Evolutionary conservation across 2,888 invertebrate genomes (phyloP), one percentile per base, ranked within the genome.

Genomic region (Muschampia plurimacula): DNA sequence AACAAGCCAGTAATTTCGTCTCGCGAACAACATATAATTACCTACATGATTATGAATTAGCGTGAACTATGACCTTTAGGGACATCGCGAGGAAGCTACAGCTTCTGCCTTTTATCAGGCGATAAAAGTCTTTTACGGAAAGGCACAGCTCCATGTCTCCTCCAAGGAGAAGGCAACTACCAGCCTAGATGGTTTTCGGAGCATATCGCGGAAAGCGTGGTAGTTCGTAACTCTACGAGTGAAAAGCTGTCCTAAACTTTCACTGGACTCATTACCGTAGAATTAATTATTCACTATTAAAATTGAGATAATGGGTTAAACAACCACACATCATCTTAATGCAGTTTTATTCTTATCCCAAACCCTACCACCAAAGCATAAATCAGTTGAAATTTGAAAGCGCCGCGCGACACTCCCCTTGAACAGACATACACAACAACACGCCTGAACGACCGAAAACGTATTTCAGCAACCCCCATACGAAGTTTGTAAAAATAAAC

Each of bases 401-500:
- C 52, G 15, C 6, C 41, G n/a, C 44, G 72, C 67, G 72, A 72
- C 72, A 72, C 52, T 32, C 49, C 71, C 64, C 65, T 41, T 65
- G 4, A 44, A 72, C n/a, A 39, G 70, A 70, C 63, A 63, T 28
- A 64, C n/a, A 70, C 44, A 46, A 60, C 22, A 5, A 41, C 28
- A 69, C 62, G 39, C 22, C 49, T n/a, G 65, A n/a, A 46, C 10
- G 39, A 36, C 65, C 55, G 22, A 22, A 22, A 22, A 22, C 22
- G 22, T 68, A 57, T 60, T 62, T 10, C 69, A 64, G 64, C 12
- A 44, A 41, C 41, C 8, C 66, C 66, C 65, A 52, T 60, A 71
- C 66, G 60, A 71, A 71, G 39, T 71, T 66, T 66, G 71, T 52
- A 66, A 71, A 71, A 71, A 71, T 66, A 71, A 71, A 66, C 66